Evolutionary conservation across 2,797 vertebrate genomes (phyloP).

Genomic region (Somateria mollissima): DNA sequence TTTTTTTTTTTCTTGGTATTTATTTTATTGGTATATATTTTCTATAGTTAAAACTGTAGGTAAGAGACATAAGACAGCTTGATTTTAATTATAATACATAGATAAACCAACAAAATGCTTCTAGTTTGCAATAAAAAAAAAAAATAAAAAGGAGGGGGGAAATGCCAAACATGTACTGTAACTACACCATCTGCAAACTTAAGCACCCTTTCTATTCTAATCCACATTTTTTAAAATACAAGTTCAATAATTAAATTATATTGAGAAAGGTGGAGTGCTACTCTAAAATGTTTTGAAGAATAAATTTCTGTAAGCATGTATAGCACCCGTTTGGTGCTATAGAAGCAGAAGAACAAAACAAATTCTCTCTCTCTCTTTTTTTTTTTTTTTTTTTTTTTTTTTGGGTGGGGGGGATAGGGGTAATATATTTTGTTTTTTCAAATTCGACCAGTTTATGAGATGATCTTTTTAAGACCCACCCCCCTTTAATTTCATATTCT

Average conservation of each 20-base stretch:
- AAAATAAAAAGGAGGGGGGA: neutral
- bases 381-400: too few relatives aligned
- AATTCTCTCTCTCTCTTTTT: neutral
- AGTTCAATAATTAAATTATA: neutral
- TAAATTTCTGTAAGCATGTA: neutral
- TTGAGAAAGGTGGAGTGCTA: neutral
- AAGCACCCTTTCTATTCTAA: neutral
- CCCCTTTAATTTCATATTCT: neutral
- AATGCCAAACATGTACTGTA: neutral
- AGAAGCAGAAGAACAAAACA: neutral
- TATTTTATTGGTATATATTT: too few relatives aligned
- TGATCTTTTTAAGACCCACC: neutral
- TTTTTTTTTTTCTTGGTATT: too few relatives aligned
- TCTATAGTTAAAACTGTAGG: too few relatives aligned
- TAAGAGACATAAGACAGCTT: neutral
- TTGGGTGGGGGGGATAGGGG: too few relatives aligned
- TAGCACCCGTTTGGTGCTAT: neutral
- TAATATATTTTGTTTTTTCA: neutral
- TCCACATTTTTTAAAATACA: neutral
- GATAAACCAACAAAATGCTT: neutral
- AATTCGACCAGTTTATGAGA: neutral
- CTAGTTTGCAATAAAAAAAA: neutral
- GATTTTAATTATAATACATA: neutral
- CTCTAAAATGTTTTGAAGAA: neutral
- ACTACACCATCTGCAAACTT: neutral